These are phyloP conservation scores for Parapristionchus giblindavisi DNA, from an alignment of 2,888 invertebrate species.

Conservation along the genomic window DNA sequence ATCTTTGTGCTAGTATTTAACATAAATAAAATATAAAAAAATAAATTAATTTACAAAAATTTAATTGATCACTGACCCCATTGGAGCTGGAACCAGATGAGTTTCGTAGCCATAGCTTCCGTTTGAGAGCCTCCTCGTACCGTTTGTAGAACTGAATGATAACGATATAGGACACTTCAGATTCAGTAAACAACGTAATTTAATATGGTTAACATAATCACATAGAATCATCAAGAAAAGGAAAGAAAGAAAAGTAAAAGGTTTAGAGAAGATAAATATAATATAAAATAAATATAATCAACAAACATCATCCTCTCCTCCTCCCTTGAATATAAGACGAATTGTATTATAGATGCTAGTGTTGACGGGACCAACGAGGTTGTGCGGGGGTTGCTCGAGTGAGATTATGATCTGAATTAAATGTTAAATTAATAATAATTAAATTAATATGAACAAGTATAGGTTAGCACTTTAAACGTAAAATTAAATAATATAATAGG, in stretches of 20 bases:
- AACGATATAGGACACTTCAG: not conserved
- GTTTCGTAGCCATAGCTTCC: constrained; percentile 66
- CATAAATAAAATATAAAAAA: not conserved
- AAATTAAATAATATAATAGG: not conserved
- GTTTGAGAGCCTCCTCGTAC: constrained; percentile 62
- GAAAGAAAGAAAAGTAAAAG: not conserved
- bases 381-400: constrained; percentile 46
- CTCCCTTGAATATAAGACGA: constrained; percentile 62
- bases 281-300: not conserved
- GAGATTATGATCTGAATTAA: not conserved
- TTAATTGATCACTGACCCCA: constrained; percentile 46
- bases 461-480: not conserved
- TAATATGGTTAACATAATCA: no score
- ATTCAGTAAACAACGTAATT: constrained; percentile 9
- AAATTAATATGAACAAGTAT: not conserved
- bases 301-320: constrained; percentile 67
- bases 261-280: not conserved
- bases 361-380: constrained; percentile 61
- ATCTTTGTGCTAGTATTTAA: not conserved
- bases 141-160: constrained; percentile 65
- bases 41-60: not conserved
- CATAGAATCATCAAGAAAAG: not conserved
- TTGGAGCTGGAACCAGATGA: constrained; percentile 66
- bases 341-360: constrained; percentile 51
- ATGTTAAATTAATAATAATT: not conserved